Evolutionary conservation across 2,888 invertebrate species (phyloP).

Genomic region (Lasioglossum figueresi): DNA sequence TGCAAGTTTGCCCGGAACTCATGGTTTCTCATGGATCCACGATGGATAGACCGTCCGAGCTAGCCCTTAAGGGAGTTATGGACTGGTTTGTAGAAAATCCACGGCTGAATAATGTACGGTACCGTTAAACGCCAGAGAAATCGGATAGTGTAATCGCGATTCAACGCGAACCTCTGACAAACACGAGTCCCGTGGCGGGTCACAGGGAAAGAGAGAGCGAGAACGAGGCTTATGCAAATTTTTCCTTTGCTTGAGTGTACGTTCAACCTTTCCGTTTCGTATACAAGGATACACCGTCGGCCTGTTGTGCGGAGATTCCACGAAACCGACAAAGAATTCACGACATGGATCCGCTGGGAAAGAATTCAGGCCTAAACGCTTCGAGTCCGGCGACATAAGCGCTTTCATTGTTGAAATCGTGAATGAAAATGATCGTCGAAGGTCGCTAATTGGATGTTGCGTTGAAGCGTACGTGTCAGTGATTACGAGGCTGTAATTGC

Average conservation of each 20-base stretch:
- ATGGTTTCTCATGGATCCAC: not conserved
- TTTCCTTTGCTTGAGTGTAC: slow-evolving; percentile 48
- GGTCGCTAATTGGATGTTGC: not conserved
- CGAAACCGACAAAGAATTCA: slow-evolving; percentile 1
- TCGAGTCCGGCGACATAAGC: not conserved
- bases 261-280: slow-evolving; percentile 65
- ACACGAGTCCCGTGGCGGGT: slow-evolving; percentile 43
- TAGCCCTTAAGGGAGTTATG: not conserved
- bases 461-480: not conserved
- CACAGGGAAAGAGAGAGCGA: slow-evolving; percentile 59
- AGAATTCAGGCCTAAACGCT: not conserved
- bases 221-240: slow-evolving; percentile 65
- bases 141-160: slow-evolving; percentile 47
- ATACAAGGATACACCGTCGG: slow-evolving; percentile 43
- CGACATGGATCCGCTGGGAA: not conserved
- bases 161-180: slow-evolving; percentile 55
- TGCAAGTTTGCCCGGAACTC: not conserved
- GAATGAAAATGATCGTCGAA: slow-evolving; percentile 2
- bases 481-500: not conserved
- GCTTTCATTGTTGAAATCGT: not conserved
- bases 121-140: slow-evolving; percentile 44
- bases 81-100: slow-evolving; percentile 1
- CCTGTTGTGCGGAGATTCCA: slow-evolving; percentile 30
- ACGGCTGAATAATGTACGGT: not conserved
- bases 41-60: not conserved